Evolutionary conservation across 1,140 invertebrate genomes (phyloP).

Genomic region (Idris sp.): DNA sequence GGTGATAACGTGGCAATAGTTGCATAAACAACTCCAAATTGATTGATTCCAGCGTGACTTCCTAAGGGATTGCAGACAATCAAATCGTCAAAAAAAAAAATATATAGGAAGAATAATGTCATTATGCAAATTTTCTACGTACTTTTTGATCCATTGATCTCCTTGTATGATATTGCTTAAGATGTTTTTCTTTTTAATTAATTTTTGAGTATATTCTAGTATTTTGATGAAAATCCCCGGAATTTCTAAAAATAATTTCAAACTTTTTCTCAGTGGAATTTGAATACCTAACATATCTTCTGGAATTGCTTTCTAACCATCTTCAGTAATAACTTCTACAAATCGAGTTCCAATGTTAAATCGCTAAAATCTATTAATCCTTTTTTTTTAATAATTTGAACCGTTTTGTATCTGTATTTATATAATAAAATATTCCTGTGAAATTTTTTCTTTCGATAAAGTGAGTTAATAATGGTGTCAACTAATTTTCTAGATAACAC

Average conservation of each 20-base stretch:
- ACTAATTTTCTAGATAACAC: conserved; percentile 21
- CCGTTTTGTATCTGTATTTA: conserved; percentile 24
- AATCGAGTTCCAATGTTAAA: conserved; percentile 24
- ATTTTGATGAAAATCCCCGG: conserved; percentile 33
- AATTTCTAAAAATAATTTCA: conserved; percentile 51
- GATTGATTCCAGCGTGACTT: conserved; percentile 55
- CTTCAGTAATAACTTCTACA: conserved; percentile 1
- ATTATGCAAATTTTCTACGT: conserved; percentile 24
- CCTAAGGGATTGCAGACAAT: conserved; percentile 64
- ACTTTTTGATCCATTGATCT: conserved; percentile 62
- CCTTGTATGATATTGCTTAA: conserved; percentile 64
- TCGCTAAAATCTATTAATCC: conserved; percentile 24
- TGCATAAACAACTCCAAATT: conserved; percentile 63
- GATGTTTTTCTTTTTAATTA: neutral
- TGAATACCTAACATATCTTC: conserved; percentile 9
- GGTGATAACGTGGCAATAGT: conserved; percentile 34
- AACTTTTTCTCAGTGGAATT: conserved; percentile 41
- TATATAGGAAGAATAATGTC: conserved; percentile 63
- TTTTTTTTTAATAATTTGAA: conserved; percentile 37
- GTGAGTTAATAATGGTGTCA: conserved; percentile 6
- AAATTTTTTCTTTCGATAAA: conserved; percentile 9
- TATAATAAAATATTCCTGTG: conserved; percentile 23
- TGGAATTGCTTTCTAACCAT: conserved; percentile 3
- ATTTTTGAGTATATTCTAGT: neutral
- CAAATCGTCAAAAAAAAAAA: conserved; percentile 59